A percentile compares a stretch with the other conserved stretches of the same genome.
Evolutionary conservation across 2,113 vertebrate species (phyloP).

Genomic region (Anguilla rostrata): DNA sequence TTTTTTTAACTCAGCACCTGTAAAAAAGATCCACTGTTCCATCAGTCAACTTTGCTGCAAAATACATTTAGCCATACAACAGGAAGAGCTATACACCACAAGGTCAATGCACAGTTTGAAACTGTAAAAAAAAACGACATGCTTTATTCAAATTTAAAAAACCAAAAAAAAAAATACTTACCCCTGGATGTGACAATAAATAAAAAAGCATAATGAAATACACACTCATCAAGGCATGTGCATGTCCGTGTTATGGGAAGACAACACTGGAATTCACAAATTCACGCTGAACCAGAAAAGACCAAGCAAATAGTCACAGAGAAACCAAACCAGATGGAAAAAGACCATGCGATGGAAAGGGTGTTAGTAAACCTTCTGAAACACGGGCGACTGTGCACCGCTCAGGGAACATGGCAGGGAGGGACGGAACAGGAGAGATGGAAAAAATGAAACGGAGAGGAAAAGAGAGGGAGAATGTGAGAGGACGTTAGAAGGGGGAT

Average conservation of each 20-base stretch:
- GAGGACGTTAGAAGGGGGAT: slow-evolving; percentile 15
- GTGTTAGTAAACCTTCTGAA: background rate
- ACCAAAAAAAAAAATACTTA: background rate
- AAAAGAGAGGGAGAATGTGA: background rate
- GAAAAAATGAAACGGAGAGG: background rate
- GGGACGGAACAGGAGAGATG: background rate
- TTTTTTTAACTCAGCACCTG: background rate
- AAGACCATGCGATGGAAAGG: background rate
- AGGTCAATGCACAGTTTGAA: background rate
- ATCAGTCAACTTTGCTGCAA: background rate
- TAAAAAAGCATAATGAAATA: background rate
- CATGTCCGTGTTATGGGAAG: background rate
- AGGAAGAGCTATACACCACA: background rate
- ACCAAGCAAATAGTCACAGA: background rate
- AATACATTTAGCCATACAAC: background rate
- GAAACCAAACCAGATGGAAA: background rate
- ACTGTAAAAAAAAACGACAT: background rate
- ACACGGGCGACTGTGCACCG: background rate
- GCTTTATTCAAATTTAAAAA: background rate
- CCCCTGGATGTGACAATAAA: background rate
- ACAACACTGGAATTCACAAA: background rate
- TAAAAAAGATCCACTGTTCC: background rate
- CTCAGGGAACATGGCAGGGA: background rate
- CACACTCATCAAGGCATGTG: background rate
- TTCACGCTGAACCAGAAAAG: background rate